phyloP scores from a whole-genome alignment of 2,797 vertebrate genomes.

The Hydrocynus forskahlii region DNA sequence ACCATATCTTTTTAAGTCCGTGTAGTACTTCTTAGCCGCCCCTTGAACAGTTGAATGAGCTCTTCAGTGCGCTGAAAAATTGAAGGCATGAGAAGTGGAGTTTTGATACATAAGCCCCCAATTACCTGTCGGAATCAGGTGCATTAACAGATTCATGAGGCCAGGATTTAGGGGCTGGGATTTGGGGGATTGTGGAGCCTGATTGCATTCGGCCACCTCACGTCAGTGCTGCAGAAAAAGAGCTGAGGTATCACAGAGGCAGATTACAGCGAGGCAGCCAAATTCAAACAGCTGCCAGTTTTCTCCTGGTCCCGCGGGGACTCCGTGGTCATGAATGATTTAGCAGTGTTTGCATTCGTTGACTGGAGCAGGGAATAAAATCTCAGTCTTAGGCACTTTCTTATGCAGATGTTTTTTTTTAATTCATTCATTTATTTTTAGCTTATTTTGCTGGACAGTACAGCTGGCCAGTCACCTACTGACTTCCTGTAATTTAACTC shows the following conservation, averaged over 20 bases:
- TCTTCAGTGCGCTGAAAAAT: slow-evolving; percentile 2
- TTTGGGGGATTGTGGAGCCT: slow-evolving; percentile 35
- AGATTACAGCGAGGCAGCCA: slow-evolving; percentile 33
- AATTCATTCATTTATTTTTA: neutral
- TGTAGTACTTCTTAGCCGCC: neutral
- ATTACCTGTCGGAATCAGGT: slow-evolving; percentile 40
- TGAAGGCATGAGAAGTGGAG: neutral
- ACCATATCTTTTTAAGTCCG: neutral
- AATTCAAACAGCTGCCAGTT: slow-evolving; percentile 32
- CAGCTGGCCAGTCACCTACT: neutral
- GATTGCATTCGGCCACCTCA: slow-evolving; percentile 51
- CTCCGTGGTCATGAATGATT: slow-evolving; percentile 73
- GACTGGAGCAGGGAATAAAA: slow-evolving; percentile 22
- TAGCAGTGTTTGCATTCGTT: slow-evolving; percentile 54
- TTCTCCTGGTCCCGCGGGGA: slow-evolving; percentile 67
- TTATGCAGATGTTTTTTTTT: slow-evolving; percentile 32
- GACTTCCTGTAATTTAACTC: too few species aligned
- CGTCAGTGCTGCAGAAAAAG: slow-evolving; percentile 24
- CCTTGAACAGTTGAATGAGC: slow-evolving; percentile 10
- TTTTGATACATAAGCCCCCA: slow-evolving; percentile 37
- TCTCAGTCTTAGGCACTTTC: slow-evolving; percentile 28
- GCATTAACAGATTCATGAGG: slow-evolving; percentile 30
- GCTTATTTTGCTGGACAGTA: neutral
- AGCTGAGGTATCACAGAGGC: slow-evolving; percentile 36
- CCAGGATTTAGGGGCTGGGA: slow-evolving; percentile 38